Evolutionary conservation across 1,140 invertebrate species (phyloP), one percentile per base, ranked within the genome.

Genomic region (Nixonia krombeini): DNA sequence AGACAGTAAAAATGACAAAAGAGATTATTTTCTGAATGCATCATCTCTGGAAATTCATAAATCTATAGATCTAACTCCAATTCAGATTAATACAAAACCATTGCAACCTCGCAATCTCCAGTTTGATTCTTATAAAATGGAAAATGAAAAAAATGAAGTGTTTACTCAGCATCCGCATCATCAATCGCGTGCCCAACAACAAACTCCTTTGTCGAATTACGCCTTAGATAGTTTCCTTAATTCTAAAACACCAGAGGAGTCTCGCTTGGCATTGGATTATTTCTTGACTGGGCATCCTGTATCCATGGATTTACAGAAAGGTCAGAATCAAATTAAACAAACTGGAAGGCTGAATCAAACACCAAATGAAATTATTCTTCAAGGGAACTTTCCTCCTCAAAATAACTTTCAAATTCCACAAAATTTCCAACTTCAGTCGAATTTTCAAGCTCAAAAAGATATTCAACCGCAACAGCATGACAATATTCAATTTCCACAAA

Each of bases 161-260:
- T 31, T 31, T 12, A 12, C 9, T 9, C 28, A 31, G 8, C 28
- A 31, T 2, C 28, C 8, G 2, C 28, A 4, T 31, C 25, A 31
- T 28, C 7, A 46, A 46, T 17, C 9, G 4, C 25, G 4, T 26
- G 28, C 2, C 8, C 40, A 55, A n/a, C 52, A 50, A 41, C 10
- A 55, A 50, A 12, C 35, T 15, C 47, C 46, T 16, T 17, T 59
- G 1, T 29, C 47, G 1, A 58, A 61, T 38, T 58, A 64, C 40
- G 73, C 77, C 4, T 33, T 79, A 2, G 63, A 56, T 12, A 56
- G 10, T 10, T 76, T 79, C 38, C 23, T 84, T 0, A 80, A 83
- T 4, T 84, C 82, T 0, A 74, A 67, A 38, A 83, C 81, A 2
- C 82, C 80, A 0, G 74, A 78, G 21, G 80, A 83, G 37, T 83